A percentile compares a stretch with the other conserved stretches of the same genome.
Conservation (phyloP, 2,797 vertebrate genomes). For the Notolepis coatsorum region DNA sequence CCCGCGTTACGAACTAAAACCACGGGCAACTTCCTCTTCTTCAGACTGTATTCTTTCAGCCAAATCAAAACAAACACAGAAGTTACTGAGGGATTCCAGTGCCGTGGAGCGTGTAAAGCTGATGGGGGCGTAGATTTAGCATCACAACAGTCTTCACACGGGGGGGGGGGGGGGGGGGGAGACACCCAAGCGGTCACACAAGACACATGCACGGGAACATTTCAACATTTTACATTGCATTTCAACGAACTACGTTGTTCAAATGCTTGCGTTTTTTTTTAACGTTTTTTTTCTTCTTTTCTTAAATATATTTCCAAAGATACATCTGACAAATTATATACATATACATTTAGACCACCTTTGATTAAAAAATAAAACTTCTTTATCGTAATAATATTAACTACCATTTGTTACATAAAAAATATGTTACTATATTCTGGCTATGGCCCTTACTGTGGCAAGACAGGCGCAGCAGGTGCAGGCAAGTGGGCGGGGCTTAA, state of each 20-base stretch:
- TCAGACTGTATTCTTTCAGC: neutral
- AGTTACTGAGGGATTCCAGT: too few species aligned
- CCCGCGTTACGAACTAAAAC: neutral
- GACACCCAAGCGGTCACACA: conserved; percentile 6
- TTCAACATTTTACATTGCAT: conserved; percentile 28
- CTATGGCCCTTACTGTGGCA: conserved; percentile 51
- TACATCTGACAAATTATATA: conserved; percentile 57
- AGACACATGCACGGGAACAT: conserved; percentile 10
- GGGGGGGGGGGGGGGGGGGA: neutral
- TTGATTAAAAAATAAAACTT: conserved; percentile 71
- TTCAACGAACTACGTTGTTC: conserved; percentile 12
- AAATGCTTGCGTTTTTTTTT: conserved; percentile 21
- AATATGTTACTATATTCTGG: conserved; percentile 51
- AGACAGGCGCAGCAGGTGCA: conserved; percentile 61
- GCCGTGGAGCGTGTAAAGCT: neutral
- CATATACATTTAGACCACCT: conserved; percentile 50
- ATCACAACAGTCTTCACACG: neutral
- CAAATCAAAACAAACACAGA: neutral
- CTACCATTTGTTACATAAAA: conserved; percentile 57
- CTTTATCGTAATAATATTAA: conserved; percentile 49
- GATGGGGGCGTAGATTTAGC: neutral
- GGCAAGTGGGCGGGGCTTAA: conserved; percentile 55
- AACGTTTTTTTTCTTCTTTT: conserved; percentile 32
- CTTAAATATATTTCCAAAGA: conserved; percentile 46
- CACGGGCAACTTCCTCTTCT: neutral